phyloP scores from a whole-genome alignment of 2,113 vertebrate species.

The Entomyzon cyanotis region DNA sequence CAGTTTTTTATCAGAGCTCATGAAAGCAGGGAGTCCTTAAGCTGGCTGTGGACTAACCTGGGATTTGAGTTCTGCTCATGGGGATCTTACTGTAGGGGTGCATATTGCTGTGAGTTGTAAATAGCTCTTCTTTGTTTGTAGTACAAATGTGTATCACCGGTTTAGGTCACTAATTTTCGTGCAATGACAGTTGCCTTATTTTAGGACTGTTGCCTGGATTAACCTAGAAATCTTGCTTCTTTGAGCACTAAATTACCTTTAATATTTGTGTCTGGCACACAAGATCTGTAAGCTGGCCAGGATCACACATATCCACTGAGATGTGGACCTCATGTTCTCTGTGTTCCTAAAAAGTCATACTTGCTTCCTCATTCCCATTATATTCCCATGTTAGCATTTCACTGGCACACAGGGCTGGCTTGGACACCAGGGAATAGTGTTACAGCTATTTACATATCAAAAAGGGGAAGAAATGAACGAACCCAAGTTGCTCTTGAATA shows the following conservation, averaged over 20 bases:
- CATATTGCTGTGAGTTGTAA: not conserved
- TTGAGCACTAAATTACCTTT: not conserved
- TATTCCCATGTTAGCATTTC: not conserved
- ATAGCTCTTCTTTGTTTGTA: not conserved
- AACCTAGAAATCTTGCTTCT: not conserved
- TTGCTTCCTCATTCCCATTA: not conserved
- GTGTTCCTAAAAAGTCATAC: not conserved
- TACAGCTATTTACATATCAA: not conserved
- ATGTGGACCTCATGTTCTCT: fast-evolving
- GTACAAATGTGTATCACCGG: not conserved
- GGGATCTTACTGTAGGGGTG: not conserved
- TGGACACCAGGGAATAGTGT: not conserved
- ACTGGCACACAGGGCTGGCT: not conserved
- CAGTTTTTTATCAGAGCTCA: not conserved
- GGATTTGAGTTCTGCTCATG: not conserved
- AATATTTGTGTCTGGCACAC: not conserved
- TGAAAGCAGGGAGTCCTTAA: not conserved
- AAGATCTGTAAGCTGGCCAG: not conserved
- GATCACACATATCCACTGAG: not conserved
- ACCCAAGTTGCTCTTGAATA: not conserved
- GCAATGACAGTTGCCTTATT: not conserved
- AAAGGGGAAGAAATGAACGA: not conserved
- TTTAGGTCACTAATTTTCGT: not conserved
- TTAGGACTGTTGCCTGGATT: not conserved
- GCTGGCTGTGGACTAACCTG: not conserved